Base-by-base conservation (phyloP, 2,113 vertebrate species). In the Pelvicachromis taeniatus region DNA sequence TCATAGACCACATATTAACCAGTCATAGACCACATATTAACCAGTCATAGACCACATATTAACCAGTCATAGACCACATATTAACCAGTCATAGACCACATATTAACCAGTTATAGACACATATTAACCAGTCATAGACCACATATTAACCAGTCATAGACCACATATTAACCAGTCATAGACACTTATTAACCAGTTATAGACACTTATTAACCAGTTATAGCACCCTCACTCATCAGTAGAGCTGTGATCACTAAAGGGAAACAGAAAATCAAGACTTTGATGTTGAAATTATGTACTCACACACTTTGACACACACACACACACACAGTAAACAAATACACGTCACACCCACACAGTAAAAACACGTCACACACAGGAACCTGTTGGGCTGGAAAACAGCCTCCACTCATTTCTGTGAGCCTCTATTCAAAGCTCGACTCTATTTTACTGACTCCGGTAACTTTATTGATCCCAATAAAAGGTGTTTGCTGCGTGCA, bases 211-310 rank as follows among this genome's bases (percentile, higher is more conserved):
- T 4, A 7, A 40, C n/a, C n/a, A n/a, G n/a, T n/a, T n/a, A n/a
- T n/a, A n/a, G n/a, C n/a, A n/a, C n/a, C n/a, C n/a, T 23, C 35
- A 38, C 35, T 14, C 11, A 40, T 13, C 61, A 9, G 61, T 21
- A 14, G n/a, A 68, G 35, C 0, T 59, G 3, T 55, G 56, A 59
- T 14, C 61, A 9, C n/a, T 65, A 65, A 65, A 38, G 33, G 7
- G 26, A 58, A 58, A 58, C 55, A 16, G 4, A 3, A 65, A 40
- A 35, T 63, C 3, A 35, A 61, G 17, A 38, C 59, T 29, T 29
- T 10, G 4, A 0, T 33, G 56, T 5, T 61, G 33, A 38, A 4
- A 38, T 63, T 0, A 38, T 59, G 56, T 6, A 59, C 56, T 33
- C 59, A 19, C 31, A 63, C 23, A 56, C 2, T 14, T 14, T 29